Evolutionary conservation across 2,888 invertebrate genomes (phyloP), one percentile per base, ranked within the genome.

Genomic region (Meteorus colon): DNA sequence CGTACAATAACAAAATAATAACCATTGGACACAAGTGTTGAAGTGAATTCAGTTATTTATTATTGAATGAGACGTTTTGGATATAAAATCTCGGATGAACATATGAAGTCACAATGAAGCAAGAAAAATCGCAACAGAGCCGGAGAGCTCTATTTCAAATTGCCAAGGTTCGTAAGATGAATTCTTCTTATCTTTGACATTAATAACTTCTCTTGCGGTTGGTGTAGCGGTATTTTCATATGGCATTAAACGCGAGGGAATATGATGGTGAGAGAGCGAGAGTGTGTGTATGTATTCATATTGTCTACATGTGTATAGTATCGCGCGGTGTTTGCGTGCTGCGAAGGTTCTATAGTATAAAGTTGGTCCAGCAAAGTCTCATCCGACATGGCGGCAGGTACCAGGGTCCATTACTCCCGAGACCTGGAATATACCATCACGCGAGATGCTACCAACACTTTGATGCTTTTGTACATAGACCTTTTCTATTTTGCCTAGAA

Each of bases 61-160:
- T 37, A 59, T 60, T 45, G 65, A 51, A 41, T 55, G 55, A 55
- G 8, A 19, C 19, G 1, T 55, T 6, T 24, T 73, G 78, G 79
- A 77, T 76, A 19, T 80, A 76, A 19, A 41, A 34, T 59, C 19
- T 45, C 41, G 55, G 31, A 60, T 55, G 65, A 66, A 71, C 27
- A 16, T 66, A 37, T 51, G 62, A 63, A 63, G 69, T 55, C 37
- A 81, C 70, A 77, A 88, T 88, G 88, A 89, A 89, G 83, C 87
- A 88, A 76, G 88, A 89, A 76, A 84, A 81, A 74, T 84, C 85
- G 12, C 59, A 45, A 10, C 76, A 76, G 6, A 84, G 85, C 76
- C 84, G 88, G 75, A 87, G 85, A 81, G 94, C 95, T 81, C 91
- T 95, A 77, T 94, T 93, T 89, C 95, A 95, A 90, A 93, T 94